These are phyloP conservation scores for Aegithalos caudatus DNA, from an alignment of 2,113 vertebrate genomes.

Conservation along the genomic window DNA sequence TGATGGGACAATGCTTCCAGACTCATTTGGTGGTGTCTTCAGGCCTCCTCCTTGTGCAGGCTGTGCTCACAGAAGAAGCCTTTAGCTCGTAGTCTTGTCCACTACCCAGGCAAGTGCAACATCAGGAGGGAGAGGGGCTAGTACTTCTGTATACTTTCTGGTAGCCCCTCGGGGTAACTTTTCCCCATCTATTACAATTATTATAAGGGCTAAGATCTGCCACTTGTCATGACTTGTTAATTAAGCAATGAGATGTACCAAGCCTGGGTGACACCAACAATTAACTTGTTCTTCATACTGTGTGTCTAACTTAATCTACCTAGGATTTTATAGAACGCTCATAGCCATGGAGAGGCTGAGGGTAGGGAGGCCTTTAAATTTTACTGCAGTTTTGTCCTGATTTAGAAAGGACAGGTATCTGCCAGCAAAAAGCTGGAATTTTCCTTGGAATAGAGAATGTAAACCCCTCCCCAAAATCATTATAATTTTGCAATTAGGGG, in stretches of 20 bases:
- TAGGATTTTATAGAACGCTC: background rate
- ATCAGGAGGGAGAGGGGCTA: background rate
- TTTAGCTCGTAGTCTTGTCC: background rate
- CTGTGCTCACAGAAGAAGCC: background rate
- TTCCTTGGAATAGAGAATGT: no score
- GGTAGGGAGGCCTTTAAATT: background rate
- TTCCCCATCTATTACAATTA: background rate
- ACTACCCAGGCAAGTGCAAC: background rate
- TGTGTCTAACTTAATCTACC: constrained; percentile 1
- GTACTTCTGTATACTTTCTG: background rate
- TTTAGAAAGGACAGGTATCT: no score
- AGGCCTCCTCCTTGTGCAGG: fast-evolving
- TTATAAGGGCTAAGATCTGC: background rate
- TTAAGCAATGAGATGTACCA: background rate
- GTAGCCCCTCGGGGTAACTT: background rate
- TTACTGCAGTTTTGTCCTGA: no score
- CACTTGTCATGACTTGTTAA: background rate
- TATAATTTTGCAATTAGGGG: no score
- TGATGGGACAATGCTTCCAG: background rate
- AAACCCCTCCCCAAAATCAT: no score
- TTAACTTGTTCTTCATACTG: background rate
- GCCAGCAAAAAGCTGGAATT: no score
- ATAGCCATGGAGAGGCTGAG: background rate
- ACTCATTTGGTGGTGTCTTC: background rate
- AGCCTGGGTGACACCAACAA: background rate